Percentiles rank a stretch among this genome's conserved stretches.
Conservation (phyloP, 1,140 invertebrate genomes). For the Plodia interpunctella region DNA sequence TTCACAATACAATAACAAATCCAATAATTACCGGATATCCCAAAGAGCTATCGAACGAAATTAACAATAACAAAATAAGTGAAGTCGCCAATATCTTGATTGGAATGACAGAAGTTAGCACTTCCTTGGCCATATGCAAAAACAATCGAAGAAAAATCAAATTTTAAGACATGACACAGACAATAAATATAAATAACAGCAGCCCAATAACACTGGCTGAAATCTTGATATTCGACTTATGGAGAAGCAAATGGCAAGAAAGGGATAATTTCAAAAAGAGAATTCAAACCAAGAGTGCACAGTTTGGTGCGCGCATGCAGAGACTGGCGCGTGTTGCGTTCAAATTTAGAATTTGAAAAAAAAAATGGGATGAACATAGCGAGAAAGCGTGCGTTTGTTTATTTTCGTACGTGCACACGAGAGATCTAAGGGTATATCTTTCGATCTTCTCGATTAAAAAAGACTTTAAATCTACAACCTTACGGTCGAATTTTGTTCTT, state of each 20-base stretch:
- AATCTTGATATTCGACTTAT: background rate
- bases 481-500: background rate
- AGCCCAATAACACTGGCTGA: background rate
- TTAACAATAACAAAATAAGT: background rate
- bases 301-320: constrained; percentile 43
- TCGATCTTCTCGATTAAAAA: background rate
- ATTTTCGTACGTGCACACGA: constrained; percentile 42
- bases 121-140: background rate
- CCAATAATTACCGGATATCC: constrained; percentile 1
- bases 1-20: constrained; percentile 4
- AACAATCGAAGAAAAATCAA: no score
- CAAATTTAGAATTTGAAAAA: constrained; percentile 70
- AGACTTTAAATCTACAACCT: background rate
- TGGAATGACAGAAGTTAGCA: background rate
- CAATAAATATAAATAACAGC: no score
- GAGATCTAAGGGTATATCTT: constrained; percentile 6
- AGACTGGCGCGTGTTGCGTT: constrained; percentile 63
- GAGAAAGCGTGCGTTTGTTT: constrained; percentile 62
- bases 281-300: constrained; percentile 39
- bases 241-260: constrained; percentile 1
- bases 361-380: constrained; percentile 56
- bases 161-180: no score
- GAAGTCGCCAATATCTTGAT: background rate
- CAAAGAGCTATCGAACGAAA: background rate
- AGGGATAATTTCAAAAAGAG: constrained; percentile 14